Conservation (phyloP, 2,797 vertebrate genomes). For the Limnodromus scolopaceus region DNA sequence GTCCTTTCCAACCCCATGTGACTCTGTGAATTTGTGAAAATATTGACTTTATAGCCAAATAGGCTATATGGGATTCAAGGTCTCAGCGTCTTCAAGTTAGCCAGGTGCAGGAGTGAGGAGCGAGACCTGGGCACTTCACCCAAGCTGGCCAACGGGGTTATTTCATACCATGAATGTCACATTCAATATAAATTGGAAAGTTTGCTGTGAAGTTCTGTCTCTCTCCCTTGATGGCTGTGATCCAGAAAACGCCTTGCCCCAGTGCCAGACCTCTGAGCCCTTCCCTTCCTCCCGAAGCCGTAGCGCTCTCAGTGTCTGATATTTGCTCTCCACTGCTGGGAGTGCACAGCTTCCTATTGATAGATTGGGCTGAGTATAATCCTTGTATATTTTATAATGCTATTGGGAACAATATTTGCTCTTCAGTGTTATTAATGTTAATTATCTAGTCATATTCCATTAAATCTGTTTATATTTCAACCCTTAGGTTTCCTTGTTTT, state of each 20-base stretch:
- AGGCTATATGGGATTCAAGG: not conserved
- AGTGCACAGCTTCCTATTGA: not conserved
- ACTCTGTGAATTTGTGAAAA: not conserved
- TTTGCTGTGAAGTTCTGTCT: not conserved
- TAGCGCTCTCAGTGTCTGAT: not conserved
- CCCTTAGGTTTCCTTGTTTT: not conserved
- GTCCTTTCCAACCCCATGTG: too few species aligned
- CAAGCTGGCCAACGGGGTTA: not conserved
- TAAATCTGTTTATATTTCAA: not conserved
- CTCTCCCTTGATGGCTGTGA: not conserved
- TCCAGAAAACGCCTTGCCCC: not conserved
- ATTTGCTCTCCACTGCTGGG: not conserved
- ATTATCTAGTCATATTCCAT: not conserved
- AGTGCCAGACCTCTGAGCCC: not conserved
- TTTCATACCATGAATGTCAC: not conserved
- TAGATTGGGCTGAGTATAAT: not conserved
- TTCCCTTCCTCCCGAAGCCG: not conserved
- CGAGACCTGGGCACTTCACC: not conserved
- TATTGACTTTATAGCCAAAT: not conserved
- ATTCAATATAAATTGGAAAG: not conserved
- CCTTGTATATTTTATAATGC: not conserved
- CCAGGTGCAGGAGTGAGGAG: not conserved
- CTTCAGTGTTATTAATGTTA: not conserved
- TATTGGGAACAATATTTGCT: not conserved
- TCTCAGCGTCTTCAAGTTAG: not conserved